Conservation (phyloP, 2,888 invertebrate genomes). For the Calliphora vomitoria region DNA sequence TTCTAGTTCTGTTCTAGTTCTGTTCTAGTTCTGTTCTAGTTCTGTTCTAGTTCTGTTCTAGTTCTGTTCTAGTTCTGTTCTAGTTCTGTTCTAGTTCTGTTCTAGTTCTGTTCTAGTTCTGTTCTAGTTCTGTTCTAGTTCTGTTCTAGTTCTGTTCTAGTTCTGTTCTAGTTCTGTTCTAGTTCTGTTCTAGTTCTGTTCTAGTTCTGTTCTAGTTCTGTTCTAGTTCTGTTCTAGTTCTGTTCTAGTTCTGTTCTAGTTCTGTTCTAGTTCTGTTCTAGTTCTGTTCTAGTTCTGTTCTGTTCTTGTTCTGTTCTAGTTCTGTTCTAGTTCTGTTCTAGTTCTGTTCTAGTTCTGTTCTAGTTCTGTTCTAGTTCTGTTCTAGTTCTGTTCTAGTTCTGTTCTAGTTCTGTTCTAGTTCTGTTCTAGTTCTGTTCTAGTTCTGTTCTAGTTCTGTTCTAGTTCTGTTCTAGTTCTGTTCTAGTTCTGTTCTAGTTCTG, state of each 20-base stretch:
- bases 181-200: not conserved
- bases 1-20: not conserved
- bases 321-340: not conserved
- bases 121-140: no score
- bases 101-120: no score
- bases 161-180: not conserved
- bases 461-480: not conserved
- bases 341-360: slow-evolving; percentile 7
- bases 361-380: slow-evolving; percentile 7
- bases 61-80: not conserved
- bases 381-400: slow-evolving; percentile 7
- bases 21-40: not conserved
- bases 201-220: not conserved
- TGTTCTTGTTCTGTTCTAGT: slow-evolving; percentile 1
- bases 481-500: not conserved
- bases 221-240: not conserved
- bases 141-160: no score
- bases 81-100: no score
- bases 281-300: slow-evolving; percentile 1
- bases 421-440: not conserved
- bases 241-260: not conserved
- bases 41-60: not conserved
- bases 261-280: not conserved
- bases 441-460: not conserved
- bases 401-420: slow-evolving; percentile 7